Evolutionary conservation across 2,888 invertebrate species (phyloP), one percentile per base, ranked within the genome.

Genomic region (Nomada flava): DNA sequence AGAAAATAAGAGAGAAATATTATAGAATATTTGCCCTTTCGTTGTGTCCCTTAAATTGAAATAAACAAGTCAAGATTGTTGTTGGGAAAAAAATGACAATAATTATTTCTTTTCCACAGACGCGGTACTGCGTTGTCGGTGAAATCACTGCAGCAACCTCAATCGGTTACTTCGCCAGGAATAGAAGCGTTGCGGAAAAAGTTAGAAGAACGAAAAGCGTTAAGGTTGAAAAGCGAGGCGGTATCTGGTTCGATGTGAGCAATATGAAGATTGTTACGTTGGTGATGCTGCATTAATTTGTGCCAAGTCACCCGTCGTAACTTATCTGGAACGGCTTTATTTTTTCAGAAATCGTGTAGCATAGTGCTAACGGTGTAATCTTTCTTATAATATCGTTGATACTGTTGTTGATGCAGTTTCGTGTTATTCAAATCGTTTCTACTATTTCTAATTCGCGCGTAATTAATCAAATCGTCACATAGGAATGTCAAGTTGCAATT

Each of bases 141-240:
- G 0, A 65, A 50, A n/a, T 3, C 18, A 0, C 50, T 55, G n/a
- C 59, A 26, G 42, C 36, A 44, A 1, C 18, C 20, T 15, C 13
- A 50, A 10, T 4, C 42, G 2, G 44, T 70, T 2, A 64, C 52
- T 0, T 80, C 86, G 1, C 74, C 86, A n/a, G 75, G 78, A 70
- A 62, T 86, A 5, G 64, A 65, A 4, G 64, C 63, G 9, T 52
- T 86, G 9, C 76, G 71, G 2, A 85, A 71, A 18, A 78, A 79
- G 18, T 36, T 85, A 62, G 75, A 79, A 29, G 78, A 85, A 36
- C 59, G 65, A 1, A 68, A 73, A 60, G 68, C 73, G 0, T n/a
- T 68, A 1, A 69, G 85, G 0, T 10, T 55, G 29, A 73, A 65
- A 42, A 78, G 68, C 26, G 74, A 20, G 60, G 26, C 0, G 4